Evolutionary conservation across 1,140 invertebrate species (phyloP).

Genomic region (Drosophila mauritiana): DNA sequence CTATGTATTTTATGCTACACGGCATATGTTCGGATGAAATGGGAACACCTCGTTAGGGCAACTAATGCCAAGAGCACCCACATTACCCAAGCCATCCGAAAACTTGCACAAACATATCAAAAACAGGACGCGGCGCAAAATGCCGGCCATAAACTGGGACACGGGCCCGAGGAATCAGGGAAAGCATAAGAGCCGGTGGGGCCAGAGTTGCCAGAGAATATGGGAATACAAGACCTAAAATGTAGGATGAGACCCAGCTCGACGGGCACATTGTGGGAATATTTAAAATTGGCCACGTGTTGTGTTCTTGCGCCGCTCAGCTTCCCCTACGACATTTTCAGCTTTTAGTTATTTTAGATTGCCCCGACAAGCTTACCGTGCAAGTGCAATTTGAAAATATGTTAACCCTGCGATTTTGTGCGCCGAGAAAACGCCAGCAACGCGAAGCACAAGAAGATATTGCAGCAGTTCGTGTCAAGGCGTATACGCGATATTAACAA

Average conservation of each 20-base stretch:
- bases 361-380: conserved; percentile 40
- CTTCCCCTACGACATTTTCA: conserved; percentile 36
- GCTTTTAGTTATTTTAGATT: conserved; percentile 54
- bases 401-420: conserved; percentile 52
- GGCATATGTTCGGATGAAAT: neutral
- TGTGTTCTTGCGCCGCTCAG: conserved; percentile 29
- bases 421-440: conserved; percentile 24
- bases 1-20: too few species aligned
- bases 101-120: conserved; percentile 73
- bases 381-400: conserved; percentile 56
- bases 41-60: conserved; percentile 29
- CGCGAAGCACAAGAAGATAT: conserved; percentile 30
- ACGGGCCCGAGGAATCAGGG: conserved; percentile 12
- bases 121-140: conserved; percentile 64
- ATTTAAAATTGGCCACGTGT: conserved; percentile 67
- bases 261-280: conserved; percentile 62
- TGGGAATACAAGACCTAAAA: conserved; percentile 2
- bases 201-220: conserved; percentile 6
- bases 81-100: conserved; percentile 58
- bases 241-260: conserved; percentile 21
- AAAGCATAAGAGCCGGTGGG: conserved; percentile 1
- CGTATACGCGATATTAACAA: conserved; percentile 45
- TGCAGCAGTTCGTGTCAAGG: conserved; percentile 42
- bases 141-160: conserved; percentile 64
- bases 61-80: conserved; percentile 55